phyloP scores from a whole-genome alignment of 2,888 invertebrate species.

The Escarpia spicata region DNA sequence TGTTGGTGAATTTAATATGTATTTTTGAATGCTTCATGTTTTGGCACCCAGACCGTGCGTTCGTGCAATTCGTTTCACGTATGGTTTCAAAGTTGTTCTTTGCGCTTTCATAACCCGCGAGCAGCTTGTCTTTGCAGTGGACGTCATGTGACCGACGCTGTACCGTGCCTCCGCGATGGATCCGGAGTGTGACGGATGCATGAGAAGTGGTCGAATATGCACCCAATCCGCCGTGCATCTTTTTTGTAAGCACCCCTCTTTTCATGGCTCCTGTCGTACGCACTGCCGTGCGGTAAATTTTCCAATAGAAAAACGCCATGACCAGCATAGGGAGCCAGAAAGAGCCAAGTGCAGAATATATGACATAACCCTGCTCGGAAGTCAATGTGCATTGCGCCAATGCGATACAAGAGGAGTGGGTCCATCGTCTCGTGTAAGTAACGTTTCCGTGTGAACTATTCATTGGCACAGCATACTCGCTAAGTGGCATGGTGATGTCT shows the following conservation, averaged over 20 bases:
- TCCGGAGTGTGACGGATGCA: slow-evolving; percentile 78
- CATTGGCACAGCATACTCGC: neutral
- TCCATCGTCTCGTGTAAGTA: neutral
- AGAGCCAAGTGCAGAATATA: slow-evolving; percentile 96
- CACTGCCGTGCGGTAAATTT: slow-evolving; percentile 90
- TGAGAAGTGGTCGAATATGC: neutral
- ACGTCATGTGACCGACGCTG: neutral
- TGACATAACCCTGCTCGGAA: slow-evolving; percentile 82
- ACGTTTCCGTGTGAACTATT: neutral
- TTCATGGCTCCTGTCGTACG: slow-evolving; percentile 60
- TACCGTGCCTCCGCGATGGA: slow-evolving; percentile 78
- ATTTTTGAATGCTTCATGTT: neutral
- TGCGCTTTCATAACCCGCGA: neutral
- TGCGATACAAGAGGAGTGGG: neutral
- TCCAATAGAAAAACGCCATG: slow-evolving; percentile 97
- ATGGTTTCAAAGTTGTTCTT: neutral
- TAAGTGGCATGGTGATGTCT: neutral
- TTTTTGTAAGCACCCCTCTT: slow-evolving; percentile 54
- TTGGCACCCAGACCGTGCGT: neutral
- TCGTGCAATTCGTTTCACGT: neutral
- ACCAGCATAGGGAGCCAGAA: slow-evolving; percentile 98
- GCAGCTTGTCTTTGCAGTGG: neutral
- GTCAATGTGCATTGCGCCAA: slow-evolving; percentile 49
- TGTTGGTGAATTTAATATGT: neutral
- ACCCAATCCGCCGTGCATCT: slow-evolving; percentile 18